Conservation (phyloP, 2,888 invertebrate genomes). For the Epistrophe eligans region DNA sequence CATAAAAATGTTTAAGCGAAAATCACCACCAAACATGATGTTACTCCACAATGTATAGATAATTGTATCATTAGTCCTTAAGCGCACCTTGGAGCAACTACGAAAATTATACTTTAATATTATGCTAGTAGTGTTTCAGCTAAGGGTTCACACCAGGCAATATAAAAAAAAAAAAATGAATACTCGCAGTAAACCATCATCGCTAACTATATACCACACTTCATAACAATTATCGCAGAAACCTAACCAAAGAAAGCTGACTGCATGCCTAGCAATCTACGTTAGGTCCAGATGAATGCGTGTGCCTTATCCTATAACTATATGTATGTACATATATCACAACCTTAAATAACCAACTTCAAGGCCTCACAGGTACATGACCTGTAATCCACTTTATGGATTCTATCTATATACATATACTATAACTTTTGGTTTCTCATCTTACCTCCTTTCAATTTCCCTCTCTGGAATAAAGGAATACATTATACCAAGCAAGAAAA, state of each 20-base stretch:
- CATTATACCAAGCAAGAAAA: not conserved
- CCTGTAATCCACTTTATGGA: slow-evolving; percentile 74
- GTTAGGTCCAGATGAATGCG: slow-evolving; percentile 51
- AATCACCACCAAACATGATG: slow-evolving; percentile 56
- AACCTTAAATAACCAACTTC: slow-evolving; percentile 48
- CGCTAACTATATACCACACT: not conserved
- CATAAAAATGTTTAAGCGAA: slow-evolving; percentile 13
- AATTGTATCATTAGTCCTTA: slow-evolving; percentile 52
- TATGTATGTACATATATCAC: not conserved
- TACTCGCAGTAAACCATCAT: slow-evolving; percentile 49
- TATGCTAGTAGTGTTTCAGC: slow-evolving; percentile 14
- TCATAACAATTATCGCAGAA: not conserved
- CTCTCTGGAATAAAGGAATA: not conserved
- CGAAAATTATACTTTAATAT: slow-evolving; percentile 59
- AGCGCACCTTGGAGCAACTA: slow-evolving; percentile 19
- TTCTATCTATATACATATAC: slow-evolving; percentile 33
- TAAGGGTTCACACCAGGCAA: slow-evolving; percentile 32
- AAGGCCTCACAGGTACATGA: slow-evolving; percentile 70
- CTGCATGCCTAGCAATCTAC: slow-evolving; percentile 20
- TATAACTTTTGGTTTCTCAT: slow-evolving; percentile 64
- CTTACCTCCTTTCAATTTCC: slow-evolving; percentile 1
- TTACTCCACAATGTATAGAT: slow-evolving; percentile 47
- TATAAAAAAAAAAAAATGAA: slow-evolving; percentile 1
- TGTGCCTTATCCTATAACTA: not conserved
- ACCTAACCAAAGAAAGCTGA: not conserved